Base-by-base conservation (phyloP, 2,888 invertebrate genomes). In the Habrosyne pyritoides region DNA sequence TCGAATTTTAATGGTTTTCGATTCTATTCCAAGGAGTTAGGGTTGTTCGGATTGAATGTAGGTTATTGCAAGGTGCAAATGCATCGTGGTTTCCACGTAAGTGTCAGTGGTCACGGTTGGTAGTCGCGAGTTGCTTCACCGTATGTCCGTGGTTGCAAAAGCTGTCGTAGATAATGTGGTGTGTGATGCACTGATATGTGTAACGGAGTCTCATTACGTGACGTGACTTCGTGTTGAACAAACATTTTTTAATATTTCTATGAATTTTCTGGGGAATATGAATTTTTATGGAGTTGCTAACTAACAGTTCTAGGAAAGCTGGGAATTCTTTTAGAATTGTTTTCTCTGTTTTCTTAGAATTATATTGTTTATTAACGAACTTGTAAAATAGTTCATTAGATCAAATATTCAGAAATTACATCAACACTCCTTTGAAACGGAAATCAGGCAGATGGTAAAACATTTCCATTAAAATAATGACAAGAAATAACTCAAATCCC, bases 61-160 rank as follows among this genome's bases (percentile, higher is more conserved):
- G 55, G 53, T 59, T 67, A 66, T 67, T 48, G 30, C 52, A 65
- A 55, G 56, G 54, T 42, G 66, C 63, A 64, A 54, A 58, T 53
- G 47, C 70, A 33, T 71, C 55, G 67, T 74, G 71, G 73, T 74
- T 71, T 64, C 71, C 56, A 71, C 69, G 79, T 77, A 67, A 83
- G 86, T 86, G 87, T 84, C 85, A 82, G 85, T 70, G 83, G 90
- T 87, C 83, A 89, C 79, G 89, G 84, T 84, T 78, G 77, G 84
- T 73, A 77, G 75, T 65, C 59, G 60, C 71, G 67, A 69, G 78
- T 89, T 89, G 84, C 89, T 81, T 81, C 89, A 90, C 77, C 68
- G 74, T 69, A 72, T 74, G 72, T 73, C 73, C 71, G 81, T 79
- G 80, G 86, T 89, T 89, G 89, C 88, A 82, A 87, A 81, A 86